Evolutionary conservation across 2,113 vertebrate species (phyloP).

Genomic region (Neogale vison): DNA sequence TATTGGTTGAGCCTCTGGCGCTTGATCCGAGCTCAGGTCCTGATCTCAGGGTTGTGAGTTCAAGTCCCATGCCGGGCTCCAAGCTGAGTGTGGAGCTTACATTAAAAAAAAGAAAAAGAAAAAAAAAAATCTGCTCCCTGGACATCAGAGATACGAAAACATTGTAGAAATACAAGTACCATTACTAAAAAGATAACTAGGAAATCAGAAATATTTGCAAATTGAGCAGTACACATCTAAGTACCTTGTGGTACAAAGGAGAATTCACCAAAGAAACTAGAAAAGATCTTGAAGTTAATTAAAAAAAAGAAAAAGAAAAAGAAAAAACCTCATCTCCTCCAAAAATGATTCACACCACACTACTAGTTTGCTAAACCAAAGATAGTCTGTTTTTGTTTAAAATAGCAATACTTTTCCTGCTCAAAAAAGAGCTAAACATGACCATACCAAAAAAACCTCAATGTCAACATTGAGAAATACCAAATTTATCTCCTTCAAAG

Average conservation of each 20-base stretch:
- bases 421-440: neutral
- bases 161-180: neutral
- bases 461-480: neutral
- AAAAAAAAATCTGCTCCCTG: neutral
- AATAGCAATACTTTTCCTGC: constrained; percentile 17
- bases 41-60: neutral
- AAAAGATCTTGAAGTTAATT: neutral
- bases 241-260: neutral
- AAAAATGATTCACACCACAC: neutral
- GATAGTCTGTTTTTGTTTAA: neutral
- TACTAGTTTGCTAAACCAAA: neutral
- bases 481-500: neutral
- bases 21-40: neutral
- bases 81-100: neutral
- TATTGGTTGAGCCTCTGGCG: neutral
- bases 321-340: neutral
- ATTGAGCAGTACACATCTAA: neutral
- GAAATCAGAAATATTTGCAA: constrained; percentile 18
- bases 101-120: neutral
- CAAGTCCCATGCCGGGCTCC: neutral
- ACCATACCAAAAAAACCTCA: neutral
- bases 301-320: constrained; percentile 7
- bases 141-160: neutral
- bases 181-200: neutral
- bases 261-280: neutral